Evolutionary conservation across 2,113 vertebrate genomes (phyloP), one percentile per base, ranked within the genome.

Genomic region (Myotis brandtii): DNA sequence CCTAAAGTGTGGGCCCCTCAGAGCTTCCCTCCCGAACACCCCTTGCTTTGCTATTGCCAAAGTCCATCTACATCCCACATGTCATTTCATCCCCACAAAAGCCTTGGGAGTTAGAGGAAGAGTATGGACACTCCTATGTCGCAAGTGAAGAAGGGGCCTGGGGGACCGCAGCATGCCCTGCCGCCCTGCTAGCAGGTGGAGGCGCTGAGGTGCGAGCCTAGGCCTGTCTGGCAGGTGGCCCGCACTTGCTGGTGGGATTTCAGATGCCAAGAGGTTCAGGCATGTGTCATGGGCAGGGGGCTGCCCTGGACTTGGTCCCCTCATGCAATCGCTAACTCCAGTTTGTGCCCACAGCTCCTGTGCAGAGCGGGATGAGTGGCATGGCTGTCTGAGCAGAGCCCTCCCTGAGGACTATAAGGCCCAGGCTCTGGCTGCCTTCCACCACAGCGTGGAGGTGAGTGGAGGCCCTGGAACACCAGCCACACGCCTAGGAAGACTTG

Each of bases 351-450:
- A 27, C 98, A 99, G 99, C 97, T 99, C 99, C 37, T 99, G 99
- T 40, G 98, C 98, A 0, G 99, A 99, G 97, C 98, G 99, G 87
- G 99, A 99, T 12, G 99, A 99, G 96, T 99, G 99, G 99, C 99
- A 99, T 96, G 98, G 98, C 98, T 99, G 99, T 80, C 98, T 99
- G 93, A 99, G 98, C 96, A 98, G 99, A 73, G 97, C 99, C 16
- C 98, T 99, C 95, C 98, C 98, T 2, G 99, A 99, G 95, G 99
- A 99, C 84, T 96, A 97, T 85, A 98, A 98, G 96, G 98, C 98
- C 46, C 98, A 98, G 83, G 98, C 96, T 2, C 94, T 98, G 96
- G 98, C 98, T 0, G 96, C 98, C 43, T 99, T 98, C 92, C 98
- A 98, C 95, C 98, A 98, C 90, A 98, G 96, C 0, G 89, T 98